phyloP scores from a whole-genome alignment of 1,140 invertebrate species.

The Yoshiicerus persimilis region DNA sequence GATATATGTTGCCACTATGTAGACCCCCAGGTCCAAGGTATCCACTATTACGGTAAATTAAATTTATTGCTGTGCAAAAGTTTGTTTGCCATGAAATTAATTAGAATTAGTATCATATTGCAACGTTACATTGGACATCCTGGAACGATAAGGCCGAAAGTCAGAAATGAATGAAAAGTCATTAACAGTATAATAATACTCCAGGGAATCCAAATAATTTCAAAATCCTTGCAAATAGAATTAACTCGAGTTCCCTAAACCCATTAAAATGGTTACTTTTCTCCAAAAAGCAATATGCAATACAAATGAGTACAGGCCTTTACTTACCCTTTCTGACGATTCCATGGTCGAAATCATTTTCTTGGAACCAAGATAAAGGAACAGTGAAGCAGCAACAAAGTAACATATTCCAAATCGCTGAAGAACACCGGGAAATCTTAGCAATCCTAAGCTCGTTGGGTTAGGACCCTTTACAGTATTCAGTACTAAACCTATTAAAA shows the following conservation, averaged over 20 bases:
- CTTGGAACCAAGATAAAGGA: background rate
- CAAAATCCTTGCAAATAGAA: constrained; percentile 28
- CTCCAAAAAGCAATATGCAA: too few species aligned
- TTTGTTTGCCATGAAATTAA: too few species aligned
- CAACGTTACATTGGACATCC: constrained; percentile 69
- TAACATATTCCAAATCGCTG: constrained; percentile 81
- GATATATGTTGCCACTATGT: constrained; percentile 48
- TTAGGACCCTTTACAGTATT: constrained; percentile 59
- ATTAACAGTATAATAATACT: constrained; percentile 65
- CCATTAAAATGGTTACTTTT: too few species aligned
- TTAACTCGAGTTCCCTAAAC: constrained; percentile 1
- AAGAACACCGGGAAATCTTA: constrained; percentile 76
- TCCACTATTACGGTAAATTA: constrained; percentile 59
- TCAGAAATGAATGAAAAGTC: constrained; percentile 65
- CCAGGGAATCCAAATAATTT: constrained; percentile 59
- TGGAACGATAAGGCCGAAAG: constrained; percentile 69
- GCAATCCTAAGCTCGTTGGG: constrained; percentile 53
- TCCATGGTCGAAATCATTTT: background rate
- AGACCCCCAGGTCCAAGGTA: constrained; percentile 89
- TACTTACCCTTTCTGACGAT: background rate
- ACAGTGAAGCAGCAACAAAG: constrained; percentile 68
- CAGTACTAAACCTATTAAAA: constrained; percentile 65
- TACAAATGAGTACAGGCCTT: too few species aligned
- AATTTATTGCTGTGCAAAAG: background rate
- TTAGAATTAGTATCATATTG: too few species aligned